These are phyloP conservation scores for Myodes glareolus DNA, from an alignment of 2,113 vertebrate genomes.

Conservation along the genomic window DNA sequence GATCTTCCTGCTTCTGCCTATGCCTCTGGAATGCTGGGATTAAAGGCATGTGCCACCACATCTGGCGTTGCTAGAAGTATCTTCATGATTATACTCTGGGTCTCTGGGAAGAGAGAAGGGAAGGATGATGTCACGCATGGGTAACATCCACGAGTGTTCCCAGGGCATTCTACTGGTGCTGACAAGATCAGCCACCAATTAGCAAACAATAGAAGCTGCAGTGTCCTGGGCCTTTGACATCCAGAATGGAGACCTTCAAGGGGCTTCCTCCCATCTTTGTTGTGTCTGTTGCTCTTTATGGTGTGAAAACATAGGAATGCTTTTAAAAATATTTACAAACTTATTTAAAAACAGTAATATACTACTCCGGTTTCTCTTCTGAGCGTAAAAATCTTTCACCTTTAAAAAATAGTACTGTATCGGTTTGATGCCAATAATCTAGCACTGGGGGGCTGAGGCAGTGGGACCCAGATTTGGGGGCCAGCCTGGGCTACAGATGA, in stretches of 20 bases:
- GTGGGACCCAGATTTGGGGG: neutral
- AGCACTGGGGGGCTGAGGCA: neutral
- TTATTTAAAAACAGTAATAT: neutral
- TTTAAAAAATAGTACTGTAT: neutral
- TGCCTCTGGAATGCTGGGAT: no score
- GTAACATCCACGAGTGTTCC: neutral
- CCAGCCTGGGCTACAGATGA: neutral
- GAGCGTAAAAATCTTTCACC: neutral
- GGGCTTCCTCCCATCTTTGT: neutral
- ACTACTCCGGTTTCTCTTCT: neutral
- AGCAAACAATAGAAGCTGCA: neutral
- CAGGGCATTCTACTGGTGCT: neutral
- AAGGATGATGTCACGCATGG: neutral
- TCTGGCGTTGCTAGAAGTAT: neutral
- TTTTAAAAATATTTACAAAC: slow-evolving; percentile 40
- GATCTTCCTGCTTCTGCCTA: neutral
- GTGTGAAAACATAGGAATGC: neutral
- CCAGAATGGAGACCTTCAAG: neutral
- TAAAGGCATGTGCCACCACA: neutral
- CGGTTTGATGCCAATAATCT: neutral
- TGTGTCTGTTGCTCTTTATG: neutral
- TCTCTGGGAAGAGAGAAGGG: neutral
- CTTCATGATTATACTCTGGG: neutral
- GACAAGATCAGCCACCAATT: neutral
- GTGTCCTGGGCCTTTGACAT: neutral